Evolutionary conservation across 1,140 invertebrate species (phyloP).

Genomic region (Pentalonia nigronervosa): DNA sequence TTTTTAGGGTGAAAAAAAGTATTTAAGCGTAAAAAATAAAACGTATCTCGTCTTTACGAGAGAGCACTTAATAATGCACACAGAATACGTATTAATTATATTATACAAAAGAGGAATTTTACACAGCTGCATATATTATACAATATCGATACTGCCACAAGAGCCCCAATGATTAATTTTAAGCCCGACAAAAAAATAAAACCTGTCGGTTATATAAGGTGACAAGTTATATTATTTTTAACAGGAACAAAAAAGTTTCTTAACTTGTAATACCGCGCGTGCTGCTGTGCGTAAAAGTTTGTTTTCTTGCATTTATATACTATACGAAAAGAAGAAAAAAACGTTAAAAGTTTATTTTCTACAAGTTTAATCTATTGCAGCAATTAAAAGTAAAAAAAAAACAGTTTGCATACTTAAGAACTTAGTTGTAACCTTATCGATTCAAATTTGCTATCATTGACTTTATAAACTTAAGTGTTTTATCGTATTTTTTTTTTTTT

Average conservation of each 20-base stretch:
- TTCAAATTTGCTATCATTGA: neutral
- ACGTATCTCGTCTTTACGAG: neutral
- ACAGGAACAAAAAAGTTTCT: neutral
- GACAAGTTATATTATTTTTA: slow-evolving; percentile 12
- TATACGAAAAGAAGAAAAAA: neutral
- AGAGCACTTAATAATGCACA: neutral
- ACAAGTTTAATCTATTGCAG: neutral
- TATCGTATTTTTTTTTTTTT: neutral
- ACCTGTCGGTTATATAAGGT: neutral
- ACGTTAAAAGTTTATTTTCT: neutral
- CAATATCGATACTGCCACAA: neutral
- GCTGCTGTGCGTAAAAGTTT: neutral
- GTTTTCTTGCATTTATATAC: neutral
- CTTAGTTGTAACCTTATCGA: slow-evolving; percentile 5
- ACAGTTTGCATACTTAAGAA: neutral
- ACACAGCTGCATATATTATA: neutral
- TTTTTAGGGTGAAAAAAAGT: neutral
- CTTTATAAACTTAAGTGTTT: neutral
- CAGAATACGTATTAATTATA: slow-evolving; percentile 2
- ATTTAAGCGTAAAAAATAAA: neutral
- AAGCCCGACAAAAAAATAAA: neutral
- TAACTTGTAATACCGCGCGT: neutral
- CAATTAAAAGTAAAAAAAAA: neutral
- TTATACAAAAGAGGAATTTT: slow-evolving; percentile 26
- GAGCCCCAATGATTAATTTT: slow-evolving; percentile 15